Evolutionary conservation across 2,888 invertebrate species (phyloP), one percentile per base, ranked within the genome.

Genomic region (Ditula angustiorana): DNA sequence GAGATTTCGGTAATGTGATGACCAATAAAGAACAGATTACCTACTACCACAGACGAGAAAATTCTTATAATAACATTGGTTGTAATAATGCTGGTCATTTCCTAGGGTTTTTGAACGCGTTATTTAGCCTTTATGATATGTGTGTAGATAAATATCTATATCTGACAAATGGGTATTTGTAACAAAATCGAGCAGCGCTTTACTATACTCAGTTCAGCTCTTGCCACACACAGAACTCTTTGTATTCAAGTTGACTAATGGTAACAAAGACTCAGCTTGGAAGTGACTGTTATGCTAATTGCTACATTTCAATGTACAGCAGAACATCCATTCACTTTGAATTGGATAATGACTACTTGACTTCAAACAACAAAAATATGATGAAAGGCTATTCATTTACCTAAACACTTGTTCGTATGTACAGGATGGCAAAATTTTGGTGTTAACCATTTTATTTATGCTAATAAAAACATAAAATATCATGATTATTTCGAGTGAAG

Each of bases 231-330:
- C 13, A 13, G 23, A 11, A 47, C 13, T 59, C 21, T 52, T 52
- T 52, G 33, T 59, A 2, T 49, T 11, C 11, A 24, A 24, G 47
- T 47, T 24, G 47, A 50, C 50, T 23, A 52, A 21, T 50, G n/a
- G 10, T 16, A 52, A 50, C 19, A 19, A 37, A 49, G 37, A 16
- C 19, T 5, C 13, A 8, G 28, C 28, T 16, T 23, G 11, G 21
- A 53, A 24, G 24, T 53, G 41, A 30, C n/a, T 61, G 61, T 53
- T 53, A 61, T 61, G 61, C 53, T 53, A 61, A 61, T 61, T 46
- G 19, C 46, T 23, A 16, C 21, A 21, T 46, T 24, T 24, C 46
- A 53, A 46, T 61, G 46, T 33, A 16, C 33, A 53, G 61, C 61
- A 61, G 61, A 53, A 53, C 53, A 46, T 61, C 44, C 53, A 52